Base-by-base conservation (phyloP, 1,140 invertebrate genomes). In the Battus philenor region DNA sequence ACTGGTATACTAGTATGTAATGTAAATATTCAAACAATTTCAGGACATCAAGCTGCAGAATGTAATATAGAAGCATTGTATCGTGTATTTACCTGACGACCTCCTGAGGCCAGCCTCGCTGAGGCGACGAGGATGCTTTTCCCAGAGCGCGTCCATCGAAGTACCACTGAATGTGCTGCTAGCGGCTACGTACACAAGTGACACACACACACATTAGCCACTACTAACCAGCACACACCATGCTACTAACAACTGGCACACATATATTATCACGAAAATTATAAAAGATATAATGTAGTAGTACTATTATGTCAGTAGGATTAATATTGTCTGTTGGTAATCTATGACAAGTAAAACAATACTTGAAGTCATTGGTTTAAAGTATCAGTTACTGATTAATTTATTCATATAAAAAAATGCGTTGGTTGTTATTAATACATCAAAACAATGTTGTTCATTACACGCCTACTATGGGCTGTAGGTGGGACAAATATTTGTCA, bases 111-210 rank as follows among this genome's bases (percentile, higher is more conserved):
- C 91, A 54, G 91, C 90, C 77, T 92, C 91, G 81, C 90, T 91
- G 62, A 92, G 86, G 65, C 90, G 88, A 55, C 90, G 89, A 39
- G 89, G 87, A 53, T 91, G 89, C 69, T 87, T 88, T 73, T 92
- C 90, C 90, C 90, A 92, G 39, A 92, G 86, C 56, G 88, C 88
- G 75, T 92, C 90, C 90, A 91, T 90, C 50, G 89, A 89, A 44
- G 88, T 89, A 79, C 87, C 73, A 67, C 81, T 85, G 71, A 82
- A 86, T 63, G 79, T 87, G 79, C 88, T 89, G 87, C 86, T 86
- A 66, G 90, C 90, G 90, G 88, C 83, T 87, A 66, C 57, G 65
- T 61, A 75, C 71, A 85, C 51, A 77, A 85, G 72, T 76, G 71
- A 78, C 77, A 84, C 68, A 73, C 63, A 78, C 65, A 70, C 52